Conservation (phyloP, 23 tunicate species). For the Oikopleura vanhoeffeni region DNA sequence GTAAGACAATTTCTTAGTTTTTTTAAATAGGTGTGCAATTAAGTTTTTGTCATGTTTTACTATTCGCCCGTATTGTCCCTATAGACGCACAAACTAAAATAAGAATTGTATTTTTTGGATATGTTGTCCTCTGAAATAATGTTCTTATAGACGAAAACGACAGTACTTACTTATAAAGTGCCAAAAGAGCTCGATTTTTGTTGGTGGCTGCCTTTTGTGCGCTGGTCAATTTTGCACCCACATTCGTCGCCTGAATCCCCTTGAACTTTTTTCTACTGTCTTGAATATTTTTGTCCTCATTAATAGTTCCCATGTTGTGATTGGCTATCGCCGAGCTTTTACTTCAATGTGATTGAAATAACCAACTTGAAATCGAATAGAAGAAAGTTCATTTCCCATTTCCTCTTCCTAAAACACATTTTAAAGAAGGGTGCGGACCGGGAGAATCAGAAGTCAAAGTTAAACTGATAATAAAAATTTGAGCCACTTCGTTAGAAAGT, state of each 20-base stretch:
- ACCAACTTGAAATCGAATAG: background rate
- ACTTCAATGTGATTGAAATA: background rate
- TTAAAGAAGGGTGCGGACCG: too few relatives aligned
- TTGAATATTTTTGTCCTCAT: background rate
- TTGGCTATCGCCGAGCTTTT: background rate
- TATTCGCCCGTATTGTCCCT: too few relatives aligned
- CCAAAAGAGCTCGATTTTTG: constrained; percentile 9
- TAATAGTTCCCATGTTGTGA: background rate
- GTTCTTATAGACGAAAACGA: too few relatives aligned
- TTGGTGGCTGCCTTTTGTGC: background rate
- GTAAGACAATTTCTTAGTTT: too few relatives aligned
- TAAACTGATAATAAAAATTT: too few relatives aligned
- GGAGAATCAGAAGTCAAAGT: too few relatives aligned
- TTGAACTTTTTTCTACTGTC: constrained; percentile 7
- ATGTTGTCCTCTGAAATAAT: too few relatives aligned
- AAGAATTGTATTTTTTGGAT: too few relatives aligned
- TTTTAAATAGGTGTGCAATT: too few relatives aligned
- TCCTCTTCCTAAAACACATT: background rate
- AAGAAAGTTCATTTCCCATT: background rate
- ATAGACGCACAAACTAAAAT: too few relatives aligned
- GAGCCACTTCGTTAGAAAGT: too few relatives aligned
- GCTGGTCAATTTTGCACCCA: background rate
- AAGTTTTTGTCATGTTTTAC: too few relatives aligned
- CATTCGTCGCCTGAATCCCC: background rate
- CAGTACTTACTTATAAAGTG: background rate